A percentile compares a stretch with the other conserved stretches of the same genome.
phyloP scores from a whole-genome alignment of 2,797 vertebrate genomes.

The Chelonia mydas region DNA sequence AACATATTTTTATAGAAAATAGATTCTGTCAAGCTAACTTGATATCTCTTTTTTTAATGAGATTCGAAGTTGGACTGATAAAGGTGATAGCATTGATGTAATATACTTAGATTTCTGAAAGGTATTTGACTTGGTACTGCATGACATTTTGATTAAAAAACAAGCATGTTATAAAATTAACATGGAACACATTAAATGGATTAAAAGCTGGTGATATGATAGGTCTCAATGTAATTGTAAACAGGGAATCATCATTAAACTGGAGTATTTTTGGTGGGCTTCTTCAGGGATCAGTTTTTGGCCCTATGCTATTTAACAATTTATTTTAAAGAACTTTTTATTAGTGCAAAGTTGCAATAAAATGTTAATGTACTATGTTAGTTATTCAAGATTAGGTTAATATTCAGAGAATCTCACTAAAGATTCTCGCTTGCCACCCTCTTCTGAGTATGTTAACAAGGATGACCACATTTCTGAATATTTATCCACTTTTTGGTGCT shows the following conservation, averaged over 20 bases:
- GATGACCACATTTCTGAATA: not conserved
- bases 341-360: not conserved
- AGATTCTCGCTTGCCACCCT: not conserved
- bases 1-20: not conserved
- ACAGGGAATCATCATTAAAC: not conserved
- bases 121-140: not conserved
- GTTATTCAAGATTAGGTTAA: not conserved
- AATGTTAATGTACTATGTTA: not conserved
- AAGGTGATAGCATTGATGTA: not conserved
- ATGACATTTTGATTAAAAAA: not conserved
- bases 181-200: not conserved
- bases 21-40: not conserved
- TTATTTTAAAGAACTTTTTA: not conserved
- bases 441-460: not conserved
- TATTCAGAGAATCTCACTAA: not conserved
- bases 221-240: not conserved
- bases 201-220: not conserved
- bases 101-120: not conserved
- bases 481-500: not conserved
- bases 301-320: not conserved
- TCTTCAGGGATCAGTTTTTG: not conserved
- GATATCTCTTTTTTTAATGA: not conserved
- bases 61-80: not conserved
- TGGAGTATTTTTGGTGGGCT: not conserved
- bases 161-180: not conserved